These are phyloP conservation scores for Pyralis farinalis DNA, from an alignment of 2,888 invertebrate genomes.

Conservation along the genomic window DNA sequence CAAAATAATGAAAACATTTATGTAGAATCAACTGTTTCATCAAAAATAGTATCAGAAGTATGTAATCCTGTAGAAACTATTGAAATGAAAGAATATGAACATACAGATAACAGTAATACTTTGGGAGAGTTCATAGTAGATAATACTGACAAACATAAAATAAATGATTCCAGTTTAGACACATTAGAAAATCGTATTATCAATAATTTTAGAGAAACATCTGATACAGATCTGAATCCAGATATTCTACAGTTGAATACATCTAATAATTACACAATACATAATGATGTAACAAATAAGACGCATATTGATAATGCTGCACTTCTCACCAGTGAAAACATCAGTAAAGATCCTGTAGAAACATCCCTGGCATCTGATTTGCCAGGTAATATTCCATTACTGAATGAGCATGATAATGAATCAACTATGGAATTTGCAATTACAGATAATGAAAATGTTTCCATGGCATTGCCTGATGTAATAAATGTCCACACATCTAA, in stretches of 20 bases:
- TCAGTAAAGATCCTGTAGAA: background rate
- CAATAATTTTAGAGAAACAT: background rate
- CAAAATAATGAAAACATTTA: no score
- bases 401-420: conserved; percentile 47
- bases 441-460: background rate
- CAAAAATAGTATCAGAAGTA: no score
- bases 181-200: background rate
- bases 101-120: no score
- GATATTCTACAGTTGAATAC: background rate
- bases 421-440: conserved; percentile 10
- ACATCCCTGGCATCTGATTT: background rate
- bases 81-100: no score
- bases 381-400: conserved; percentile 41
- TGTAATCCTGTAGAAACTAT: no score
- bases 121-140: background rate
- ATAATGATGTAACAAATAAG: background rate
- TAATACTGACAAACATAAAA: background rate
- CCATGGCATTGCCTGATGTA: background rate
- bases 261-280: background rate
- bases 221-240: background rate
- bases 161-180: background rate
- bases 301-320: background rate
- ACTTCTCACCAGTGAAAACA: background rate
- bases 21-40: no score
- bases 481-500: conserved; percentile 3